These are phyloP conservation scores for Anguilla japonica DNA, from an alignment of 2,113 vertebrate genomes.

Conservation along the genomic window DNA sequence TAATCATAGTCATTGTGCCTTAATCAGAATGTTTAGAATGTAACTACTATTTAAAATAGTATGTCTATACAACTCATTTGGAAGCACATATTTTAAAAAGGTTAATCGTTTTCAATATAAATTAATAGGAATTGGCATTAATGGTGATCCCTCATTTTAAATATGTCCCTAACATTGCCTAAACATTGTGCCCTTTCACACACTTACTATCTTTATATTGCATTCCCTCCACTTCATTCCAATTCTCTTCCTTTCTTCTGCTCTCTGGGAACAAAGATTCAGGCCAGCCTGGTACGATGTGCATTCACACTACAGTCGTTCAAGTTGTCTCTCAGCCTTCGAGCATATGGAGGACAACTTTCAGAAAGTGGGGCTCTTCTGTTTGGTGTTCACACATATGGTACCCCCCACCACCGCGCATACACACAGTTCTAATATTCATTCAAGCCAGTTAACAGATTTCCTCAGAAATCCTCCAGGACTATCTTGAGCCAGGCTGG, in stretches of 20 bases:
- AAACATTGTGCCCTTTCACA: background rate
- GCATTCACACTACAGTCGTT: background rate
- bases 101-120: no score
- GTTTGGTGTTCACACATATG: slow-evolving; percentile 8
- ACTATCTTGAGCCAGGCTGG: background rate
- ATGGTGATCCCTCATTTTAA: no score
- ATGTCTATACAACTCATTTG: no score
- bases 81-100: no score
- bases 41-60: no score
- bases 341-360: background rate
- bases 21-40: no score
- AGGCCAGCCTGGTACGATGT: background rate
- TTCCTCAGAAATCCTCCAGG: background rate
- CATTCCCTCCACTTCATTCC: background rate
- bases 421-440: background rate
- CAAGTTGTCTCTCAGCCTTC: background rate
- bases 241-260: background rate
- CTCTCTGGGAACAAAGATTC: background rate
- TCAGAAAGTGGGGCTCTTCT: slow-evolving; percentile 6
- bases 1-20: no score
- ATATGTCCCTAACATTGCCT: background rate
- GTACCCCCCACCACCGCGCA: background rate
- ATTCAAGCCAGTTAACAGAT: background rate
- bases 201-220: background rate
- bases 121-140: no score